These are phyloP conservation scores for Saccostrea glomerata DNA, from an alignment of 1,140 invertebrate genomes.

Conservation along the genomic window DNA sequence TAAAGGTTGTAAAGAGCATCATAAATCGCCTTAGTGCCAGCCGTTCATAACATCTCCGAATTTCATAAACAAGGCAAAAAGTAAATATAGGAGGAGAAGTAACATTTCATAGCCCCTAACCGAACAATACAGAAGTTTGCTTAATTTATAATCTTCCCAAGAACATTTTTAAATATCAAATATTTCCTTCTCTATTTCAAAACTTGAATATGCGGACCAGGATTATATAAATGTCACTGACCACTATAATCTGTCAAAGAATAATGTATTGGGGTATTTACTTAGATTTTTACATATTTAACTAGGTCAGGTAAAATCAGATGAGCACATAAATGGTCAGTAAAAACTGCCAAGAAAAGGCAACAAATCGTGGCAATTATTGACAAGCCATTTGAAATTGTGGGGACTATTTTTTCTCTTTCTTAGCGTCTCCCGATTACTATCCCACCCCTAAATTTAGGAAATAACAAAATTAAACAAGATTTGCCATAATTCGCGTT, in stretches of 20 bases:
- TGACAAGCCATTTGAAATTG: conserved; percentile 7
- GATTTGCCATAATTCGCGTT: conserved; percentile 50
- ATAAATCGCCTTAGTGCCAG: conserved; percentile 40
- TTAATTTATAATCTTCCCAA: conserved; percentile 10
- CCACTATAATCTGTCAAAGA: conserved; percentile 38
- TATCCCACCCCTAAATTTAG: conserved; percentile 53
- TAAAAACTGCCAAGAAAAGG: conserved; percentile 39
- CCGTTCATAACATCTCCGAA: conserved; percentile 4
- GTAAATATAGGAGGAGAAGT: conserved; percentile 38
- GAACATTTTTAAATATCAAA: conserved; percentile 30
- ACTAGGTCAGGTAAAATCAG: conserved; percentile 19
- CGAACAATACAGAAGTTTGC: conserved; percentile 1
- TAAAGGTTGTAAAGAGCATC: conserved; percentile 4
- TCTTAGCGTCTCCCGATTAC: conserved; percentile 21
- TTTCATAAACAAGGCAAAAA: conserved; percentile 43
- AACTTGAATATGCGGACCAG: background rate
- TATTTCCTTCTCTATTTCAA: conserved; percentile 12
- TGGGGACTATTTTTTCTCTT: conserved; percentile 6
- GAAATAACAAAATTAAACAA: conserved; percentile 55
- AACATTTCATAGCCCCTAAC: background rate
- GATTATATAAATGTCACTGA: conserved; percentile 35
- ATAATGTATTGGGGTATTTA: conserved; percentile 35
- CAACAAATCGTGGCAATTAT: conserved; percentile 27
- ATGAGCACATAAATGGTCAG: conserved; percentile 40
- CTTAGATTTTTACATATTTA: conserved; percentile 33